Evolutionary conservation across 2,888 invertebrate genomes (phyloP).

Genomic region (Melipona beecheii): DNA sequence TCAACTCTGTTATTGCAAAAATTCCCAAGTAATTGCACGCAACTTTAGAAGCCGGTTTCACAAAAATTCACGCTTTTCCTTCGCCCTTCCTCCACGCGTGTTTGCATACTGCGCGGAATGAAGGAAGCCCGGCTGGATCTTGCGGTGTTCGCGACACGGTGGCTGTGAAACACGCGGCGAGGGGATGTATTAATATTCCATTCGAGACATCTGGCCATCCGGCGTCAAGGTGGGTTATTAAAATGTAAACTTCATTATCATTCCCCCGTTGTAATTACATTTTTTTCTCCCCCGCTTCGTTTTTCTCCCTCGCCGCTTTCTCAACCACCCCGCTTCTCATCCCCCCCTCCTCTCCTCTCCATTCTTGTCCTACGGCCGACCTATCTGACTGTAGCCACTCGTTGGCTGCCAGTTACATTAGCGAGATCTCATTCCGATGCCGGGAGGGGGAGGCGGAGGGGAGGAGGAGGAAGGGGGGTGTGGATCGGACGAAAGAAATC

Average conservation of each 20-base stretch:
- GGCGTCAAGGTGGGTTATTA: constrained; percentile 75
- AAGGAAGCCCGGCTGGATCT: neutral
- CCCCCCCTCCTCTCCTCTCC: too few relatives aligned
- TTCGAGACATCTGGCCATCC: constrained; percentile 69
- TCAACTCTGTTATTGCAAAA: too few relatives aligned
- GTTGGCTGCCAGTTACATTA: constrained; percentile 58
- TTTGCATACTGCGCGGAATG: neutral
- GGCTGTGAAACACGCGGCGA: constrained; percentile 55
- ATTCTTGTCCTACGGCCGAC: neutral
- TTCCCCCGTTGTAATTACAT: constrained; percentile 74
- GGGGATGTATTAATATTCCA: constrained; percentile 73
- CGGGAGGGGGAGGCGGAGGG: neutral
- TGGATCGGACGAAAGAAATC: constrained; percentile 16
- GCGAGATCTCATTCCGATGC: constrained; percentile 61
- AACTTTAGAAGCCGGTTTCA: too few relatives aligned
- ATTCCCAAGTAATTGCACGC: too few relatives aligned
- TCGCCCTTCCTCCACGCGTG: neutral
- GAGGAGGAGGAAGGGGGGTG: too few relatives aligned
- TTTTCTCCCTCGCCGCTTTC: neutral
- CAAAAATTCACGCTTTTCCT: neutral
- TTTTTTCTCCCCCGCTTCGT: constrained; percentile 57
- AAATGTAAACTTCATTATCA: constrained; percentile 78
- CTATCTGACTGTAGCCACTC: constrained; percentile 1
- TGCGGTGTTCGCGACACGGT: constrained; percentile 16
- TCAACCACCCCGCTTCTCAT: neutral